phyloP scores from a whole-genome alignment of 2,113 vertebrate species.

The Azemiops feae region DNA sequence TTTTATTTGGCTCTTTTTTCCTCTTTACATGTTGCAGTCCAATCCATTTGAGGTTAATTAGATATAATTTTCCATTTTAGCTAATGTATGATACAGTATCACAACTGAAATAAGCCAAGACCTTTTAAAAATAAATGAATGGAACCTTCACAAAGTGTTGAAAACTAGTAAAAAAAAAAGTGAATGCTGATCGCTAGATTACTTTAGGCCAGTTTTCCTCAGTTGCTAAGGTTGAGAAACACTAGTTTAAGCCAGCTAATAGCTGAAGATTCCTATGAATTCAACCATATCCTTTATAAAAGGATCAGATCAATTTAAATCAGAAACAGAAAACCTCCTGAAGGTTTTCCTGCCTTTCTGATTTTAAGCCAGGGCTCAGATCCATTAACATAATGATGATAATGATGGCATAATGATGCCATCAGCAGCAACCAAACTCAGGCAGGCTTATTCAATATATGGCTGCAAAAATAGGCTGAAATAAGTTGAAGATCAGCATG shows the following conservation, averaged over 20 bases:
- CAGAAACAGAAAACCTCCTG: background rate
- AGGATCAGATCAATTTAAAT: background rate
- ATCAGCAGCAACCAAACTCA: background rate
- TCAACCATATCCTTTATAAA: background rate
- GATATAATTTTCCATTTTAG: background rate
- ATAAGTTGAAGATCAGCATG: background rate
- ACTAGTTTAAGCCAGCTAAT: background rate
- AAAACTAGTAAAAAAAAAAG: background rate
- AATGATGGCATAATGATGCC: background rate
- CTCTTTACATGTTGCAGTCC: background rate
- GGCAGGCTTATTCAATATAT: background rate
- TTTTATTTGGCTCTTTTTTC: background rate
- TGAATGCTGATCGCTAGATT: background rate
- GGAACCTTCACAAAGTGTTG: background rate
- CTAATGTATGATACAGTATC: background rate
- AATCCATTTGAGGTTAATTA: background rate
- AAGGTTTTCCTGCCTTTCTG: background rate
- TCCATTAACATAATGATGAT: background rate
- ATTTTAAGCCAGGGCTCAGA: background rate
- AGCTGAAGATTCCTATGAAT: background rate
- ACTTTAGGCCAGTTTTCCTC: background rate
- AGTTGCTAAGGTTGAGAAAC: background rate
- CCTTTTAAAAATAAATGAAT: background rate
- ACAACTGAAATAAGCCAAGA: background rate
- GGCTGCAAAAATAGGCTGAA: background rate